Base-by-base conservation (phyloP, 92 coral and sea anemone genomes). In the Zoanthus sociatus region DNA sequence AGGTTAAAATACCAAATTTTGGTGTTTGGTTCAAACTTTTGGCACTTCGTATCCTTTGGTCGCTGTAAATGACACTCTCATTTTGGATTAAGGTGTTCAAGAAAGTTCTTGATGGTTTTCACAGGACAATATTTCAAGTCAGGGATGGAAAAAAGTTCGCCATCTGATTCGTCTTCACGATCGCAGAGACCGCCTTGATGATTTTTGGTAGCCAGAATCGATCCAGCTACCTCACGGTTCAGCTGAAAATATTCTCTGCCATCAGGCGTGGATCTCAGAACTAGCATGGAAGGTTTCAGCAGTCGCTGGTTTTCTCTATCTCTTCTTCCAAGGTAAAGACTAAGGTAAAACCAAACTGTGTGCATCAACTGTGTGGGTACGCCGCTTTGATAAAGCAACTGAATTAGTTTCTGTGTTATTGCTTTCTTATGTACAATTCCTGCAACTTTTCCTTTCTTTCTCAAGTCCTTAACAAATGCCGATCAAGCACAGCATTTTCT, bases 391-490 rank as follows among this genome's bases (percentile, higher is more conserved):
- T 37, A 93, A 16, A 90, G 90, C 60, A 21, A 45, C 87, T 90
- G 69, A 12, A 93, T 68, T 84, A 88, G 88, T 10, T 91, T 87
- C 53, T 91, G 63, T 42, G 87, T 74, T 33, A 93, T 86, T 63
- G 92, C 74, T 45, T 88, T 91, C 86, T 93, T 91, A 55, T 93
- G 94, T 3, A 91, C 94, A 51, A 89, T 51, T 56, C 91, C 85
- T 50, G 79, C 89, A 18, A 88, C 83, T 89, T 93, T 91, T 14
- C 88, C 95, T 7, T 51, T 15, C 63, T 78, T 83, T 75, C 90
- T 77, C 13, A 92, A 75, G 18, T 90, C 89, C 55, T 77, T 87
- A 6, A 78, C 70, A 63, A 87, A 87, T 7, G 95, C 90, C n/a
- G n/a, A 69, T 92, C 88, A 10, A 87, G 83, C 0, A 83, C 84